A percentile compares a stretch with the other conserved stretches of the same genome.
phyloP scores from a whole-genome alignment of 2,888 invertebrate species.

The Dryocosmus kuriphilus region DNA sequence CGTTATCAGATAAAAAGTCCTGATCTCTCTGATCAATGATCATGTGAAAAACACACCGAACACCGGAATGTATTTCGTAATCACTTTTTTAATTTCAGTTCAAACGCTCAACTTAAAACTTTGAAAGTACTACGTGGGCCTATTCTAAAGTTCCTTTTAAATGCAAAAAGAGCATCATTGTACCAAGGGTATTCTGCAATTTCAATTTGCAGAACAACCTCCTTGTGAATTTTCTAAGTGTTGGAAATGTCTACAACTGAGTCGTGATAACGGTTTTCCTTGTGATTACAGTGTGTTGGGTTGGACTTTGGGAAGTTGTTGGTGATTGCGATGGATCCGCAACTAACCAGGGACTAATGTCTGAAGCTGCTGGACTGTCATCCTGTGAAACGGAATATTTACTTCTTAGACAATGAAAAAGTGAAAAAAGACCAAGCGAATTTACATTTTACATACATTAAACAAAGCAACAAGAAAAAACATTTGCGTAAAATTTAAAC shows the following conservation, averaged over 20 bases:
- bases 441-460: constrained; percentile 42
- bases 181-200: background rate
- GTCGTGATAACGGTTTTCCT: constrained; percentile 93
- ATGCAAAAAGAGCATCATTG: constrained; percentile 20
- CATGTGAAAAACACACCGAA: background rate
- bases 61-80: background rate
- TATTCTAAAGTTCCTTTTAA: background rate
- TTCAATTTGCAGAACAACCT: background rate
- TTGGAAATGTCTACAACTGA: constrained; percentile 81
- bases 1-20: background rate
- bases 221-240: background rate
- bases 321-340: constrained; percentile 82
- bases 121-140: constrained; percentile 7
- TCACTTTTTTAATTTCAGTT: background rate
- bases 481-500: background rate
- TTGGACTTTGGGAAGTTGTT: constrained; percentile 81
- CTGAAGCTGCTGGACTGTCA: constrained; percentile 77
- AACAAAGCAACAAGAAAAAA: constrained; percentile 39
- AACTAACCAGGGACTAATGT: constrained; percentile 87
- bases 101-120: background rate
- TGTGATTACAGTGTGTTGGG: constrained; percentile 85
- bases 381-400: constrained; percentile 77
- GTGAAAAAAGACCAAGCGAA: constrained; percentile 37
- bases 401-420: constrained; percentile 27
- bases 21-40: background rate